Conservation (phyloP, 2,888 invertebrate genomes). For the Cantharis rufa region DNA sequence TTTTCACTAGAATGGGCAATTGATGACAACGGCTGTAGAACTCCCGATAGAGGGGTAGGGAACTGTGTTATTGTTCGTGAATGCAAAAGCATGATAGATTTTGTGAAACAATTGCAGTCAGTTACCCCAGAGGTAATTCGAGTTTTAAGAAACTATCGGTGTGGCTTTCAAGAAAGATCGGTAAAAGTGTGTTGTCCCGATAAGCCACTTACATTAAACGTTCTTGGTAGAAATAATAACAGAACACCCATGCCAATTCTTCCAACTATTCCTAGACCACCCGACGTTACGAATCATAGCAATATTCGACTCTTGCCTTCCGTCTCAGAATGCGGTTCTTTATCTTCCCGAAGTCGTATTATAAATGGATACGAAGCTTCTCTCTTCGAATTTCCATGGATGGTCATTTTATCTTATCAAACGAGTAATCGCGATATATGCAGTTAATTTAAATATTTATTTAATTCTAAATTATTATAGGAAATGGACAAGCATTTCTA, state of each 20-base stretch:
- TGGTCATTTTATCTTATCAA: constrained; percentile 56
- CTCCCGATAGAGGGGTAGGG: too few species aligned
- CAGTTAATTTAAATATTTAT: neutral
- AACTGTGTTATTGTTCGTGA: too few species aligned
- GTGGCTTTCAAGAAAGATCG: too few species aligned
- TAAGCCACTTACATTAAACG: neutral
- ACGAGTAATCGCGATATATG: neutral
- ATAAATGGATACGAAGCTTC: constrained; percentile 63
- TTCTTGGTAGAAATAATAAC: neutral
- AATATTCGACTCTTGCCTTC: constrained; percentile 48
- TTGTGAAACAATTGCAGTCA: too few species aligned
- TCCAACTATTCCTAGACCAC: constrained; percentile 33
- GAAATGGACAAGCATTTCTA: constrained; percentile 36
- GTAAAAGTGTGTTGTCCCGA: too few species aligned
- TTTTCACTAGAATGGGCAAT: too few species aligned
- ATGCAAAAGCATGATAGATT: too few species aligned
- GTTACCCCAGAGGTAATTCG: too few species aligned
- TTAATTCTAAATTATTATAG: neutral
- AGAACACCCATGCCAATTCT: neutral
- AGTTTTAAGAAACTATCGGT: too few species aligned
- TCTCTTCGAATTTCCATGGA: constrained; percentile 74
- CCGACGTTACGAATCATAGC: constrained; percentile 48
- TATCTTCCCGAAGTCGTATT: constrained; percentile 47
- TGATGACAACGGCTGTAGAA: too few species aligned
- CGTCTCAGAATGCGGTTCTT: constrained; percentile 59